Conservation (phyloP, 2,113 vertebrate species). For the Eonycteris spelaea region DNA sequence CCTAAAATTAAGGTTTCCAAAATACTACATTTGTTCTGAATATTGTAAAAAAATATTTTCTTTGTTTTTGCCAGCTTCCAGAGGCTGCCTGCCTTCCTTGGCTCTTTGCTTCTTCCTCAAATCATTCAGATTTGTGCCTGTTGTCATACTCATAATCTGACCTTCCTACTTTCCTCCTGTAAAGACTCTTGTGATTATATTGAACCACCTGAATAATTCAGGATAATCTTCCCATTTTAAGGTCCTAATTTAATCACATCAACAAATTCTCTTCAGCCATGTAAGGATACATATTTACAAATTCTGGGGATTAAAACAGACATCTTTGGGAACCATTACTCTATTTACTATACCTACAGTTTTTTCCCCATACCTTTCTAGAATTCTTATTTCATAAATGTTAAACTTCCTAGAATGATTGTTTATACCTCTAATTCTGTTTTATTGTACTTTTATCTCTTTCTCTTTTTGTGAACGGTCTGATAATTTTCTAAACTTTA, state of each 20-base stretch:
- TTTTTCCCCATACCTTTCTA: background rate
- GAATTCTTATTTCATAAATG: background rate
- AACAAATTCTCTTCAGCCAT: background rate
- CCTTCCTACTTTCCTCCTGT: background rate
- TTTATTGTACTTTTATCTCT: background rate
- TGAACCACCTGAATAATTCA: background rate
- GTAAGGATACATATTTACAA: background rate
- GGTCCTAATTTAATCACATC: background rate
- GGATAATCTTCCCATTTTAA: background rate
- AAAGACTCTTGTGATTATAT: background rate
- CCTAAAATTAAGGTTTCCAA: background rate
- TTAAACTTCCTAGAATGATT: background rate
- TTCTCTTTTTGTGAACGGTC: background rate
- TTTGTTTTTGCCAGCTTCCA: background rate
- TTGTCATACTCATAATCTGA: background rate
- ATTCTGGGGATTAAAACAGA: background rate
- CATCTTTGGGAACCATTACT: background rate
- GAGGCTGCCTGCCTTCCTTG: background rate
- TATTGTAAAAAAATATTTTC: background rate
- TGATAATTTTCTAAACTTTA: background rate
- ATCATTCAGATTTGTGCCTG: background rate
- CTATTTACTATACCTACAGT: background rate
- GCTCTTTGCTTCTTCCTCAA: fast-evolving
- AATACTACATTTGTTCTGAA: background rate
- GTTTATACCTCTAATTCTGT: background rate